Percentiles rank a stretch among this genome's conserved stretches.
Evolutionary conservation across 2,888 invertebrate genomes (phyloP).

Genomic region (Machimus rusticus): DNA sequence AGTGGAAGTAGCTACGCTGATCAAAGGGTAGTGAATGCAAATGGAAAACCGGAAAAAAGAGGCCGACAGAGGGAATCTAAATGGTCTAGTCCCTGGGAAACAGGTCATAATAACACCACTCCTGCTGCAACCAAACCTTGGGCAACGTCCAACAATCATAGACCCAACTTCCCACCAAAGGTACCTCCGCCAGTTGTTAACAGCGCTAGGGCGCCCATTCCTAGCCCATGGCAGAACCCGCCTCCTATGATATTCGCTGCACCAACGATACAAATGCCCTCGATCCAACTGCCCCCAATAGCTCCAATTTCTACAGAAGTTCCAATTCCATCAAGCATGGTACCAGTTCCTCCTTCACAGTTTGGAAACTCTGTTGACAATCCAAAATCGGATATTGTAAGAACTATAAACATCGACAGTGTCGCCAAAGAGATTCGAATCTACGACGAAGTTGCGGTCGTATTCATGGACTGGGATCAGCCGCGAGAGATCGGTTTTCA

Average conservation of each 20-base stretch:
- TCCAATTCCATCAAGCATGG: conserved; percentile 41
- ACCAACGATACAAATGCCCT: conserved; percentile 24
- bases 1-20: background rate
- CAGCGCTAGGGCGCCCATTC: conserved; percentile 44
- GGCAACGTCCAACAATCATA: background rate
- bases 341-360: conserved; percentile 50
- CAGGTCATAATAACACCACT: background rate
- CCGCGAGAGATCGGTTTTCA: conserved; percentile 86
- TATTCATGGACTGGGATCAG: conserved; percentile 85
- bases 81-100: conserved; percentile 45
- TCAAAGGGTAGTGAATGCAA: background rate
- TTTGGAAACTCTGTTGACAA: conserved; percentile 64
- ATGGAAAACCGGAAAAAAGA: conserved; percentile 36
- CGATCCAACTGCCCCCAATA: conserved; percentile 45
- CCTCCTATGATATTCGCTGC: conserved; percentile 46
- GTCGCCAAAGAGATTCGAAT: conserved; percentile 80
- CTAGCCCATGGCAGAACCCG: conserved; percentile 50
- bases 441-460: conserved; percentile 84
- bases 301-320: conserved; percentile 49
- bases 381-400: conserved; percentile 74
- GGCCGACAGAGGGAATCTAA: conserved; percentile 43
- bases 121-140: background rate
- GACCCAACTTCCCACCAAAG: conserved; percentile 42
- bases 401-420: conserved; percentile 83
- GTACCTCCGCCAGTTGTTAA: conserved; percentile 40